Evolutionary conservation across 2,113 vertebrate species (phyloP), one percentile per base, ranked within the genome.

Genomic region (Bombycilla garrulus): DNA sequence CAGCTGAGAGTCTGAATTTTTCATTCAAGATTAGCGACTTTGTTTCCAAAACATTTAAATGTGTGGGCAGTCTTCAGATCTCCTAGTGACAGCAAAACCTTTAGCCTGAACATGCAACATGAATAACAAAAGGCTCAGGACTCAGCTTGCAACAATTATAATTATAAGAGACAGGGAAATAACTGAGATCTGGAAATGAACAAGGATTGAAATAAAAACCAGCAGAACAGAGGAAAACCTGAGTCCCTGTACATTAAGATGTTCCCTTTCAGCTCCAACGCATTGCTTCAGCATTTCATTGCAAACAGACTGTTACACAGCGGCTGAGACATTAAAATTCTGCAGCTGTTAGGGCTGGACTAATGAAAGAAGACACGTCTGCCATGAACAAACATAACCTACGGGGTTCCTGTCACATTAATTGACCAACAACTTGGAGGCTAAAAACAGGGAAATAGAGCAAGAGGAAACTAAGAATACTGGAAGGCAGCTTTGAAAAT

Each of bases 331-430:
- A n/a, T 35, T n/a, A 61, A 78, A 93, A 58, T 80, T 88, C 71
- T 54, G 28, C 72, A 84, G 90, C 86, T 84, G 66, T 35, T 94
- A 60, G 77, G 86, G 72, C 50, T 45, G 44, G 84, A 36, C 64
- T 88, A 82, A 96, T 91, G 65, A 94, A 92, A 95, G 71, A 76
- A 70, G 88, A 92, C 72, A 76, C 15, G 38, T 29, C 45, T 81
- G 96, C 94, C 71, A 62, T 12, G 71, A 93, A 93, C 70, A 96
- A 91, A 79, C 42, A 24, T 92, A 73, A 95, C 93, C 90, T 73
- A 25, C 15, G 11, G 81, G 92, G 91, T 70, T 92, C 69, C 72
- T 95, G 80, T 93, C 88, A 92, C 72, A 90, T 80, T 80, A 91
- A 80, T 66, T 95, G 88, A 76, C 88, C 91, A 76, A 20, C 60